A percentile compares a stretch with the other conserved stretches of the same genome.
Conservation (phyloP, 2,888 invertebrate genomes). For the Bibio marci region DNA sequence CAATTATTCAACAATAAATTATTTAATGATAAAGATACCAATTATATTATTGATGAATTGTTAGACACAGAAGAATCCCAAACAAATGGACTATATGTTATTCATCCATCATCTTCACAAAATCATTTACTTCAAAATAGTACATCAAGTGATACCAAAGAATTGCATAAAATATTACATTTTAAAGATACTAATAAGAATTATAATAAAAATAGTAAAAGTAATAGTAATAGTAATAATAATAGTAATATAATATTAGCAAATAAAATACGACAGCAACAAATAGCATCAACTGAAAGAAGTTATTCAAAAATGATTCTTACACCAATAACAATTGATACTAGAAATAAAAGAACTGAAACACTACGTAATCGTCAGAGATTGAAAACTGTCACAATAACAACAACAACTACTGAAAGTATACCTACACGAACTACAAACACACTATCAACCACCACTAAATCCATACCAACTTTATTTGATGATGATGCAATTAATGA, state of each 20-base stretch:
- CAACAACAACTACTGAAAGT: slow-evolving; percentile 15
- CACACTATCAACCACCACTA: too few species aligned
- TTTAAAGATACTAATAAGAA: too few species aligned
- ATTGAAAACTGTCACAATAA: slow-evolving; percentile 10
- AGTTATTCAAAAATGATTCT: slow-evolving; percentile 2
- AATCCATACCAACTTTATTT: too few species aligned
- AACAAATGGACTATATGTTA: slow-evolving; percentile 26
- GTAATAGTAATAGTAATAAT: not conserved
- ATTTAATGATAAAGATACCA: slow-evolving; percentile 21
- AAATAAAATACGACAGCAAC: not conserved
- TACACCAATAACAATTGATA: not conserved
- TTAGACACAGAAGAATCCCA: slow-evolving; percentile 28
- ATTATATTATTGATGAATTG: slow-evolving; percentile 17
- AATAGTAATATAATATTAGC: slow-evolving; percentile 1
- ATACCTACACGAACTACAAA: slow-evolving; percentile 4
- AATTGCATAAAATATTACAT: not conserved
- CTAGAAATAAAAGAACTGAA: not conserved
- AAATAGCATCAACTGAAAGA: slow-evolving; percentile 9
- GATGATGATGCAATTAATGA: slow-evolving; percentile 15
- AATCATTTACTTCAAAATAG: not conserved
- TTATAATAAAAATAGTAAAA: not conserved
- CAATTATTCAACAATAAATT: slow-evolving; percentile 7
- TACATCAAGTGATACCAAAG: not conserved
- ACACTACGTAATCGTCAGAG: not conserved
- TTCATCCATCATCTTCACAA: slow-evolving; percentile 7